phyloP scores from a whole-genome alignment of 35 echinoderm and acorn worm genomes.

The Apostichopus japonicus region DNA sequence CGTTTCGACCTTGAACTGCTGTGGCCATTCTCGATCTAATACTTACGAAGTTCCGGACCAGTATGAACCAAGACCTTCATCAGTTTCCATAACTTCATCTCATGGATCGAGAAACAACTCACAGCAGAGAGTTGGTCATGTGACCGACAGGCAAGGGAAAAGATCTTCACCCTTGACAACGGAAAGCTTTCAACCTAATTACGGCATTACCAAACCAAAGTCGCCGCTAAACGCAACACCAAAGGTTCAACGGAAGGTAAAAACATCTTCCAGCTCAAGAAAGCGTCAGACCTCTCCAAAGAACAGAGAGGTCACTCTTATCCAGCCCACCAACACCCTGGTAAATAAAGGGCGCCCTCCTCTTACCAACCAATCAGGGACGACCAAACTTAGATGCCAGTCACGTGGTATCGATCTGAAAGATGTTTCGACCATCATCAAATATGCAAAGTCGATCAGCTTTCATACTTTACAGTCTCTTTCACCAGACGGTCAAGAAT shows the following conservation, averaged over 20 bases:
- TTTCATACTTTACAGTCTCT: not conserved
- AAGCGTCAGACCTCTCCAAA: too few species aligned
- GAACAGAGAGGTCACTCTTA: too few species aligned
- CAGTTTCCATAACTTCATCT: not conserved
- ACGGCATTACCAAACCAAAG: not conserved
- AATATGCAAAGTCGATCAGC: not conserved
- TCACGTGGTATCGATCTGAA: slow-evolving; percentile 6
- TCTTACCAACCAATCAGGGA: not conserved
- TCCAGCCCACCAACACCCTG: too few species aligned
- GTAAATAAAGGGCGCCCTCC: too few species aligned
- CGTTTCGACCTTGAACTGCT: too few species aligned
- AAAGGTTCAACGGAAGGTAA: not conserved
- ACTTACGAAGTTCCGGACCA: too few species aligned
- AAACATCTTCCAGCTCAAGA: too few species aligned
- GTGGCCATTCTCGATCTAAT: too few species aligned
- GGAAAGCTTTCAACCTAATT: not conserved
- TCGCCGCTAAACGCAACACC: not conserved
- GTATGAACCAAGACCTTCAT: not conserved
- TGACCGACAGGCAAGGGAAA: not conserved
- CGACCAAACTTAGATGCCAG: not conserved
- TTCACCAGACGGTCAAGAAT: not conserved
- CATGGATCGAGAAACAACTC: not conserved
- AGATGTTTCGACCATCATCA: not conserved
- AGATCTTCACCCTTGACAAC: not conserved
- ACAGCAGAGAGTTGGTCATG: not conserved